phyloP scores from a whole-genome alignment of 2,888 invertebrate species.

The Acleris cristana region DNA sequence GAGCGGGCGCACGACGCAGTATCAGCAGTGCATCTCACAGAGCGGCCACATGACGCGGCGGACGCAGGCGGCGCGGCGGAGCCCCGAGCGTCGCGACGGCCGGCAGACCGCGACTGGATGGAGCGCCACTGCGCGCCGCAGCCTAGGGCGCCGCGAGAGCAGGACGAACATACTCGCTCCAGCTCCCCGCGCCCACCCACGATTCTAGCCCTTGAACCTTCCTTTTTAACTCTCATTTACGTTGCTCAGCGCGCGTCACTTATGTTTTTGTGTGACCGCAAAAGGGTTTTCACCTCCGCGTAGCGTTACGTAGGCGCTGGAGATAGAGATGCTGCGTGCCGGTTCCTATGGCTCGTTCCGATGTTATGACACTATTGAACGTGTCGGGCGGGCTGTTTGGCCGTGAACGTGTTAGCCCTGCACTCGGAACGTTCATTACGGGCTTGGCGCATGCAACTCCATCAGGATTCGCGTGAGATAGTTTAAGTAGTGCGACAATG shows the following conservation, averaged over 20 bases:
- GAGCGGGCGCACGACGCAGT: constrained; percentile 47
- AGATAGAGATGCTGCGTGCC: constrained; percentile 79
- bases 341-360: constrained; percentile 70
- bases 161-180: constrained; percentile 71
- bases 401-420: constrained; percentile 71
- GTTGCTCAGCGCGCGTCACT: constrained; percentile 64
- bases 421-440: constrained; percentile 51
- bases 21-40: constrained; percentile 71
- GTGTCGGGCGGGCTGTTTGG: constrained; percentile 72
- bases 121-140: constrained; percentile 75
- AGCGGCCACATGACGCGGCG: constrained; percentile 61
- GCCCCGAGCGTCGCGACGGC: constrained; percentile 82
- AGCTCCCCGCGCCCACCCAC: constrained; percentile 60
- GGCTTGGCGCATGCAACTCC: constrained; percentile 7
- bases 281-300: constrained; percentile 80
- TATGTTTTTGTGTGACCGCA: constrained; percentile 70
- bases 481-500: constrained; percentile 9
- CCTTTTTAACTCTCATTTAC: constrained; percentile 72
- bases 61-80: constrained; percentile 75
- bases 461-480: constrained; percentile 16
- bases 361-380: constrained; percentile 80
- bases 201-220: constrained; percentile 80
- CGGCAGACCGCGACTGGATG: constrained; percentile 83
- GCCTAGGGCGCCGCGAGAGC: constrained; percentile 79
- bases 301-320: constrained; percentile 70